phyloP scores from a whole-genome alignment of 2,888 invertebrate species.

The Branchipolynoe longqiensis region DNA sequence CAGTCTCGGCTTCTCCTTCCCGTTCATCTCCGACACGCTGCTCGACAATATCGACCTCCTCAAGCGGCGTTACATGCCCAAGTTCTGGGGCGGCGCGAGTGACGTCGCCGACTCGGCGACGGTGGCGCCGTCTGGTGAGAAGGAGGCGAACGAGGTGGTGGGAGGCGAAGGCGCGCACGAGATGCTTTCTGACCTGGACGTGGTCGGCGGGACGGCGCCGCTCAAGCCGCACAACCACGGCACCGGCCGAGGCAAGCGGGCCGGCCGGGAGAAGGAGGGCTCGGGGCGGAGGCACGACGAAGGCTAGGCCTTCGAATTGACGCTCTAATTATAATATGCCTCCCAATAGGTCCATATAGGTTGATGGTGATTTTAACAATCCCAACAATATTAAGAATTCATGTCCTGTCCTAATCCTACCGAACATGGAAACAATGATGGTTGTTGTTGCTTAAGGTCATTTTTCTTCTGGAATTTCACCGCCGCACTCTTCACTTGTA shows the following conservation, averaged over 20 bases:
- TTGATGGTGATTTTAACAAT: too few relatives aligned
- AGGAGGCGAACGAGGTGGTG: neutral
- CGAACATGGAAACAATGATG: too few relatives aligned
- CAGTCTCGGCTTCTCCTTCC: slow-evolving; percentile 53
- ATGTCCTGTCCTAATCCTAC: too few relatives aligned
- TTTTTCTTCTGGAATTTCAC: too few relatives aligned
- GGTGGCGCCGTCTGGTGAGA: neutral
- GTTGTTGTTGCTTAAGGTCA: too few relatives aligned
- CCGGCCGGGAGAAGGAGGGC: slow-evolving; percentile 32
- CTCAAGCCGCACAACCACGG: neutral
- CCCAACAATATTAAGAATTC: too few relatives aligned
- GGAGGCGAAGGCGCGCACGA: slow-evolving; percentile 27
- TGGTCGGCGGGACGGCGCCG: slow-evolving; percentile 49
- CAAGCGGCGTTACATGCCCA: slow-evolving; percentile 54
- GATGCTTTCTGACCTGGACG: neutral
- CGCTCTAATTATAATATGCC: too few relatives aligned
- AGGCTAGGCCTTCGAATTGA: neutral
- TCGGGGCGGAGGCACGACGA: slow-evolving; percentile 20
- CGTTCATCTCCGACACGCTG: slow-evolving; percentile 58
- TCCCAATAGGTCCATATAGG: too few relatives aligned
- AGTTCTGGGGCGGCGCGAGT: slow-evolving; percentile 64
- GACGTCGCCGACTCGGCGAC: neutral
- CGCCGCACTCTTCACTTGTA: too few relatives aligned
- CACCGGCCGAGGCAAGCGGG: neutral
- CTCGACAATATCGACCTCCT: slow-evolving; percentile 60